Base-by-base conservation (phyloP, 2,113 vertebrate genomes). In the Heloderma charlesbogerti region DNA sequence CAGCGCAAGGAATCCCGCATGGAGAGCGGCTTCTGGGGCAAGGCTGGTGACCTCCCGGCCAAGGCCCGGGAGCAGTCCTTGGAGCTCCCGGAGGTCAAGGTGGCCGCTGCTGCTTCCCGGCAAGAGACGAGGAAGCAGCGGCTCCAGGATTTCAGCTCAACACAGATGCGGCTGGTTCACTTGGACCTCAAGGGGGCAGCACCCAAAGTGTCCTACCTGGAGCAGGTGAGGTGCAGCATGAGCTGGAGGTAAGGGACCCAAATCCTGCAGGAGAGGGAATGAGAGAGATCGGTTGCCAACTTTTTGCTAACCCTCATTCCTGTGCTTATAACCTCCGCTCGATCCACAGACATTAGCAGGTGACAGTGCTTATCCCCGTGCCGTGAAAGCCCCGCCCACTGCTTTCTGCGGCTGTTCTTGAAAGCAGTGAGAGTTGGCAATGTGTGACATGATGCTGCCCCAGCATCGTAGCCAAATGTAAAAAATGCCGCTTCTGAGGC, bases 101-200 rank as follows among this genome's bases (percentile, higher is more conserved):
- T 48, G 0, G 63, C 5, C 0, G 74, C 75, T 12, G 86, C 57
- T 1, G 83, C 15, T 7, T 78, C 75, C 6, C 77, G 45, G 81
- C 89, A 45, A 2, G 90, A 86, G 8, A 4, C 6, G 2, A 81
- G 86, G 71, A 91, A 90, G 80, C 91, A 89, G 66, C 90, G 81
- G 2, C 9, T 66, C 54, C 92, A 84, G 77, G 96, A 96, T 0
- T n/a, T 82, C 85, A 88, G 95, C 25, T 1, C 89, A 15, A 85
- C 93, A 0, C 84, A 96, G 84, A 95, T 97, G 93, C 96, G 94
- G 69, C 88, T 98, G 10, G 97, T 98, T 29, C 98, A 98, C 93
- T 94, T 98, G 84, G 98, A 98, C 86, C 97, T 98, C 85, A 98
- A 98, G 89, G 98, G 98, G 67, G 98, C 98, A 20, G 95, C 98